A percentile compares a stretch with the other conserved stretches of the same genome.
These are phyloP conservation scores for Mythimna loreyi DNA, from an alignment of 2,888 invertebrate genomes.

Conservation along the genomic window DNA sequence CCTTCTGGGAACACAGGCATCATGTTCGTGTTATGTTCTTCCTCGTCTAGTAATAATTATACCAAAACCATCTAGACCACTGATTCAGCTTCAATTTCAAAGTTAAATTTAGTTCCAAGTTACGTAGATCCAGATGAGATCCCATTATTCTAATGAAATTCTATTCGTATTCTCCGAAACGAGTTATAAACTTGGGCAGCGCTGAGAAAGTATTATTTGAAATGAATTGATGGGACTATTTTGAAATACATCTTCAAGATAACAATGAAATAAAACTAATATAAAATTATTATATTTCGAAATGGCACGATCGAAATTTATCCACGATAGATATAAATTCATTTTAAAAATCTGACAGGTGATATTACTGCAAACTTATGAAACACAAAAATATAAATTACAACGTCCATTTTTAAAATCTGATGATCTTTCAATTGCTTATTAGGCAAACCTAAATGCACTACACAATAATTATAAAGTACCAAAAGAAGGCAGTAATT, in stretches of 20 bases:
- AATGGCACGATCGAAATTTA: neutral
- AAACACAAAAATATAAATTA: slow-evolving; percentile 1
- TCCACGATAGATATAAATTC: too few species aligned
- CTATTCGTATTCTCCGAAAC: slow-evolving; percentile 1
- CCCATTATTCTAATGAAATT: neutral
- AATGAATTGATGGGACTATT: neutral
- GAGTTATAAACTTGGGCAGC: neutral
- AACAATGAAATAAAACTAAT: neutral
- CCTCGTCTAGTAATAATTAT: neutral
- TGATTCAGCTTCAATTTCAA: neutral
- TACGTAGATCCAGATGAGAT: neutral
- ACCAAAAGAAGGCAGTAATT: slow-evolving; percentile 2
- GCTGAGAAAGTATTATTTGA: neutral
- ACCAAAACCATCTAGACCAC: neutral
- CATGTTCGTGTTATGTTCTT: too few species aligned
- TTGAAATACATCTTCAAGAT: neutral
- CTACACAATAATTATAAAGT: neutral
- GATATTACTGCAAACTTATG: slow-evolving; percentile 6
- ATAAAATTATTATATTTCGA: neutral
- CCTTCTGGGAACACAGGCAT: too few species aligned
- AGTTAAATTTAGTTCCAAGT: neutral
- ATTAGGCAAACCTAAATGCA: too few species aligned
- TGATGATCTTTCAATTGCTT: slow-evolving; percentile 31
- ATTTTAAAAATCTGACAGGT: too few species aligned
- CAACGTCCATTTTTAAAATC: slow-evolving; percentile 30